Base-by-base conservation (phyloP, 2,113 vertebrate genomes). In the Scalopus aquaticus region DNA sequence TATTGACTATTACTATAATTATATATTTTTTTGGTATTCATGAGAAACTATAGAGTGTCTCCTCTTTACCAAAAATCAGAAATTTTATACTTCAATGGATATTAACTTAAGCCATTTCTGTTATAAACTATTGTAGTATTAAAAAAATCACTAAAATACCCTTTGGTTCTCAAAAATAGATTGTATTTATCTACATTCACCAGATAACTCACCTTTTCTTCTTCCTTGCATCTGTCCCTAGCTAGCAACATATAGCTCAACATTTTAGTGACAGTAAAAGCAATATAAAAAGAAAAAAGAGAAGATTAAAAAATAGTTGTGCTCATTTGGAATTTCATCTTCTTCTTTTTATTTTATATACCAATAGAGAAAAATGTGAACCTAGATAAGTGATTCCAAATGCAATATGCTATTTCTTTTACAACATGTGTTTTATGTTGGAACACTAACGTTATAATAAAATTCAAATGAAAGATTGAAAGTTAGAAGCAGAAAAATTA, bases 401-500 rank as follows among this genome's bases (percentile, higher is more conserved):
- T 58, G n/a, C 67, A 94, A 17, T 69, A n/a, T 76, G 22, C 42
- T 42, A 0, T 64, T 22, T 73, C 42, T 92, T 62, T 81, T 51
- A 42, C 10, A 74, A 54, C 49, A 4, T 39, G 10, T 76, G 8
- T 82, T 88, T 86, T 91, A 11, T 30, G 9, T 72, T 83, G 32
- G 60, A 82, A 79, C 0, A 5, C 10, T 92, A 3, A 16, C 58
- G 20, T 42, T 58, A 56, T 78, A 26, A 42, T 83, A 60, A 87
- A 69, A 46, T 11, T 74, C 42, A 93, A 82, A 67, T 87, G 64
- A 46, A 94, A 90, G 26, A 64, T 69, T 87, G 73, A 80, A 91
- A 91, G 78, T 74, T 22, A 58, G 35, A 73, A 91, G 69, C n/a
- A 73, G n/a, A 74, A 89, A 88, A 82, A 73, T 79, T 81, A 82